phyloP scores from a whole-genome alignment of 1,140 invertebrate species.

The Tribolium madens region DNA sequence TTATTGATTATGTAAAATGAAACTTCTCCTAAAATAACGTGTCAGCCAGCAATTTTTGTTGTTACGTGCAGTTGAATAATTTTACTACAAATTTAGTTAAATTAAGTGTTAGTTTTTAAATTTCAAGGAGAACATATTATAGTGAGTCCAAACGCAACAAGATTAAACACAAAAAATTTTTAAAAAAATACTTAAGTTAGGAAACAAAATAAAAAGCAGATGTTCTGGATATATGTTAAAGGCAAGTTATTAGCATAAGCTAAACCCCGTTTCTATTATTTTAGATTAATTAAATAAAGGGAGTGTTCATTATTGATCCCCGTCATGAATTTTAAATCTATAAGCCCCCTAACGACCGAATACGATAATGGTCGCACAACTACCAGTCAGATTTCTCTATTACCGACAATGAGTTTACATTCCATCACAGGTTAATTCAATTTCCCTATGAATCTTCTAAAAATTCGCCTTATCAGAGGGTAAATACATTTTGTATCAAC shows the following conservation, averaged over 20 bases:
- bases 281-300: constrained; percentile 44
- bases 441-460: too few relatives aligned
- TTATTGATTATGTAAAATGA: constrained; percentile 24
- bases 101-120: background rate
- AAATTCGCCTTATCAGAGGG: background rate
- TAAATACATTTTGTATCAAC: background rate
- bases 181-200: background rate
- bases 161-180: background rate
- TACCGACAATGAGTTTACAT: constrained; percentile 58
- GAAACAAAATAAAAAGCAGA: background rate
- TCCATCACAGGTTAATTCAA: constrained; percentile 57
- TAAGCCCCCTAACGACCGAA: constrained; percentile 38
- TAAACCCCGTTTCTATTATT: constrained; percentile 24
- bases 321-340: constrained; percentile 25
- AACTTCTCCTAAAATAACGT: constrained; percentile 4
- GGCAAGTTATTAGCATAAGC: background rate
- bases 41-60: background rate
- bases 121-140: background rate
- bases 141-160: background rate
- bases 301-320: constrained; percentile 38
- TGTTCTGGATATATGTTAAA: constrained; percentile 10
- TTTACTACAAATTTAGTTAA: background rate
- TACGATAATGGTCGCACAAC: constrained; percentile 25
- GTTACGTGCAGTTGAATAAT: constrained; percentile 29
- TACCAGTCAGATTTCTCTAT: constrained; percentile 46